These are phyloP conservation scores for Chaetodon trifasciatus DNA, from an alignment of 2,797 vertebrate genomes.

Conservation along the genomic window DNA sequence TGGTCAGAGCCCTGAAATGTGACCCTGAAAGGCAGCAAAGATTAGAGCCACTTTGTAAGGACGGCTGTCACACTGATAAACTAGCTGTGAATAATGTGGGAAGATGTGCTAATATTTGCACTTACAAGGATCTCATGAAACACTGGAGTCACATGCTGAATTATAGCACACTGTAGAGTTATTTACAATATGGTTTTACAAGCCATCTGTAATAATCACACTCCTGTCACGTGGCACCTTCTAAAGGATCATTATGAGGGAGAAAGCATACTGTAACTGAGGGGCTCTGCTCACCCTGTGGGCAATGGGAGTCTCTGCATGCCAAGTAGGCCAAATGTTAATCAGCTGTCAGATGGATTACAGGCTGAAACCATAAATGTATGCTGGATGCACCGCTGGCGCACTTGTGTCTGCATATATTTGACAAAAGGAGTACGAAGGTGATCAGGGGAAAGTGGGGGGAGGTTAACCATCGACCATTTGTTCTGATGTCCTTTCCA, in stretches of 20 bases:
- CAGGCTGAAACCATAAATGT: background rate
- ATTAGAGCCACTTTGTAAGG: slow-evolving; percentile 3
- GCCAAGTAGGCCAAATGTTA: background rate
- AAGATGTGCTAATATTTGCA: background rate
- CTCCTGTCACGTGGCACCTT: no score
- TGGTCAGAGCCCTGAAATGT: background rate
- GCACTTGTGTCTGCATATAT: background rate
- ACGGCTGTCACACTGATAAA: slow-evolving; percentile 9
- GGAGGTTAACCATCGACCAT: background rate
- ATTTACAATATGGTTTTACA: background rate
- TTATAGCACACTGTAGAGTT: background rate
- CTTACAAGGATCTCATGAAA: background rate
- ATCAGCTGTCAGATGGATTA: slow-evolving; percentile 7
- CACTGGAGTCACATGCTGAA: background rate
- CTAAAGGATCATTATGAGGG: background rate
- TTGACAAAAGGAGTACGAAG: background rate
- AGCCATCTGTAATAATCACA: background rate
- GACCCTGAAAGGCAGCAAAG: slow-evolving; percentile 12
- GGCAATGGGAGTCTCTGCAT: background rate
- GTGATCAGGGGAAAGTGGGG: background rate
- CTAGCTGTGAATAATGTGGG: background rate
- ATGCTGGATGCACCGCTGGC: background rate
- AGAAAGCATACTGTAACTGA: background rate
- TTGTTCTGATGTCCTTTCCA: background rate
- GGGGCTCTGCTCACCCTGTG: background rate